Conservation (phyloP, 1,140 invertebrate genomes). For the Bombus superbus region DNA sequence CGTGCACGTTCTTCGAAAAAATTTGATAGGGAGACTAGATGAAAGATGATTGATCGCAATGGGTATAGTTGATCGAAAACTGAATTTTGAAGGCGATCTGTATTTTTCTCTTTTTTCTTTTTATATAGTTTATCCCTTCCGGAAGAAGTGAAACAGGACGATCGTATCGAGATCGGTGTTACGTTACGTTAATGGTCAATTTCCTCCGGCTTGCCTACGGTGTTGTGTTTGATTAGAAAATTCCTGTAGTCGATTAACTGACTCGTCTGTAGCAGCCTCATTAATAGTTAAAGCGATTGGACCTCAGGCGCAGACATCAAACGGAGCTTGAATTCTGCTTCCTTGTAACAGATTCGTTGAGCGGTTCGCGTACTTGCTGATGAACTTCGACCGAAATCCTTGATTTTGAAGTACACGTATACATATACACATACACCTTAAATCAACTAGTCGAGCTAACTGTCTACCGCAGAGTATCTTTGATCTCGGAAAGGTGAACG, state of each 20-base stretch:
- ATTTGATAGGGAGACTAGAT: background rate
- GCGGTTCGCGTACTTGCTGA: slow-evolving; percentile 5
- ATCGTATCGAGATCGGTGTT: slow-evolving; percentile 21
- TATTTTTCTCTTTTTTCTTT: too few species aligned
- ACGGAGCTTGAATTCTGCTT: slow-evolving; percentile 20
- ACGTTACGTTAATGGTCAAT: slow-evolving; percentile 38
- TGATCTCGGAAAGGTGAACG: background rate
- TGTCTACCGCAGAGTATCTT: slow-evolving; percentile 13
- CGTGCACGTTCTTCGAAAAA: background rate
- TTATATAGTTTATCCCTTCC: too few species aligned
- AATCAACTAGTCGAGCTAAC: background rate
- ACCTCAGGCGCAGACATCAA: slow-evolving; percentile 41
- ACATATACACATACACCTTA: background rate
- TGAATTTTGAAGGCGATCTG: too few species aligned
- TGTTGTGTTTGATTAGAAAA: slow-evolving; percentile 51
- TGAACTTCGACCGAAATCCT: slow-evolving; percentile 11
- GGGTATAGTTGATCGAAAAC: too few species aligned
- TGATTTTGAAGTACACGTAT: background rate
- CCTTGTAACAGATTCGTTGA: slow-evolving; percentile 37
- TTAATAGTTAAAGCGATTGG: slow-evolving; percentile 45
- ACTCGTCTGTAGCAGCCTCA: slow-evolving; percentile 28
- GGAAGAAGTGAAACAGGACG: too few species aligned
- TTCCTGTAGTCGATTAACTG: slow-evolving; percentile 41
- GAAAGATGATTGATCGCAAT: background rate
- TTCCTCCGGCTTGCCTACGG: slow-evolving; percentile 17